phyloP scores from a whole-genome alignment of 2,113 vertebrate species.

The Fregata magnificens region DNA sequence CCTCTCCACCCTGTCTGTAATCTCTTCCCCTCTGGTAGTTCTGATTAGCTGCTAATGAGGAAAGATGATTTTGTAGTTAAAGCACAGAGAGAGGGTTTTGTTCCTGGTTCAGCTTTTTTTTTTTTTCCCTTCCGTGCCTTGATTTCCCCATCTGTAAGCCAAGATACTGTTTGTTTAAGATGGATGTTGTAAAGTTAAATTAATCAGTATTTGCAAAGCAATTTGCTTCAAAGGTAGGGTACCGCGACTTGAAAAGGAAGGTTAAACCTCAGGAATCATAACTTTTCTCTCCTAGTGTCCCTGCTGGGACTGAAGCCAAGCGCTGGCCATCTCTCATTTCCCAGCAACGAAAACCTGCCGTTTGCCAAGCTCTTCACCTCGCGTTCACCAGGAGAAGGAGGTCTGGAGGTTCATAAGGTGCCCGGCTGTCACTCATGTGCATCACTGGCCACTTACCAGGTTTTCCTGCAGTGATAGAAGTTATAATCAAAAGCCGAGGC shows the following conservation, averaged over 20 bases:
- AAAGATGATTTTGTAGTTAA: slow-evolving; percentile 47
- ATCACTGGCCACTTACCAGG: fast-evolving
- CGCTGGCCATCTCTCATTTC: fast-evolving
- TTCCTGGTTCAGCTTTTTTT: not conserved
- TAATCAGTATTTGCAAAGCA: not conserved
- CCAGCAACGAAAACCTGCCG: not conserved
- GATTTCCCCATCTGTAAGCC: not conserved
- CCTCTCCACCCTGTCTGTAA: slow-evolving; percentile 9
- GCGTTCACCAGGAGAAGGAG: not conserved
- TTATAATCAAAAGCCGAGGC: not conserved
- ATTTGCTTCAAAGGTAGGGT: not conserved
- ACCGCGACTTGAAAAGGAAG: not conserved
- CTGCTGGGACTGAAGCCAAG: not conserved
- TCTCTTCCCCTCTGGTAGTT: slow-evolving; percentile 44
- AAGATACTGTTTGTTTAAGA: not conserved
- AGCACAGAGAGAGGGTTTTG: not conserved
- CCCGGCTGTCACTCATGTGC: too few species aligned
- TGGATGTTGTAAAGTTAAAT: not conserved
- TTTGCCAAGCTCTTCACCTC: not conserved
- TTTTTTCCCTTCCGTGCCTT: not conserved
- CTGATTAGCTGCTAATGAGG: slow-evolving; percentile 49
- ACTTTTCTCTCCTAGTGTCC: not conserved
- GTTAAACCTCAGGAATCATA: not conserved
- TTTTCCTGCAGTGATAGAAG: not conserved
- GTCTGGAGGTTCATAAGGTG: not conserved